A percentile compares a stretch with the other conserved stretches of the same genome.
Evolutionary conservation across 2,797 vertebrate species (phyloP).

Genomic region (Nasua narica): DNA sequence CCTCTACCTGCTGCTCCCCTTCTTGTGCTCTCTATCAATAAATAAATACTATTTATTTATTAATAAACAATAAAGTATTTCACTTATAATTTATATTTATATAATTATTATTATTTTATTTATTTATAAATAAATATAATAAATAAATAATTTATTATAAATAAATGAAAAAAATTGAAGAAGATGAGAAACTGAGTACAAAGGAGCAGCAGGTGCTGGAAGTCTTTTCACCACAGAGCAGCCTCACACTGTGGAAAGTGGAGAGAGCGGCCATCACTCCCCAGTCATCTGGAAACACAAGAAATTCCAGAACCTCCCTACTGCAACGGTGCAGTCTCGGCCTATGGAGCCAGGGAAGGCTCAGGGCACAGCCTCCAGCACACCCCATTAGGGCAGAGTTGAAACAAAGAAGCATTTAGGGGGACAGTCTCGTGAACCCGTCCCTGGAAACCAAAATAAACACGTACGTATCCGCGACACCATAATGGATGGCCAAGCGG

Average conservation of each 20-base stretch:
- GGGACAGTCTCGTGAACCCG: neutral
- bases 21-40: too few relatives aligned
- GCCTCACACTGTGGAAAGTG: rapidly evolving
- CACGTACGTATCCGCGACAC: neutral
- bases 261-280: neutral
- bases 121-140: too few relatives aligned
- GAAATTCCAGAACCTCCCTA: neutral
- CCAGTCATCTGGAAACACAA: neutral
- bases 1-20: too few relatives aligned
- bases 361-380: neutral
- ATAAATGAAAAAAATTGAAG: neutral
- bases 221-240: neutral
- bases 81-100: too few relatives aligned
- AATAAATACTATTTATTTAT: too few relatives aligned
- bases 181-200: too few relatives aligned
- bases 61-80: too few relatives aligned
- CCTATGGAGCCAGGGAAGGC: neutral
- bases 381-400: rapidly evolving
- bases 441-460: neutral
- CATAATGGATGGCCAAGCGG: neutral
- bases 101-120: too few relatives aligned
- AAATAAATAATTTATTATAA: too few relatives aligned
- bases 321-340: rapidly evolving
- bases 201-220: neutral
- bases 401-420: neutral